Evolutionary conservation across 2,888 invertebrate genomes (phyloP), one percentile per base, ranked within the genome.

Genomic region (Netelia virgata): DNA sequence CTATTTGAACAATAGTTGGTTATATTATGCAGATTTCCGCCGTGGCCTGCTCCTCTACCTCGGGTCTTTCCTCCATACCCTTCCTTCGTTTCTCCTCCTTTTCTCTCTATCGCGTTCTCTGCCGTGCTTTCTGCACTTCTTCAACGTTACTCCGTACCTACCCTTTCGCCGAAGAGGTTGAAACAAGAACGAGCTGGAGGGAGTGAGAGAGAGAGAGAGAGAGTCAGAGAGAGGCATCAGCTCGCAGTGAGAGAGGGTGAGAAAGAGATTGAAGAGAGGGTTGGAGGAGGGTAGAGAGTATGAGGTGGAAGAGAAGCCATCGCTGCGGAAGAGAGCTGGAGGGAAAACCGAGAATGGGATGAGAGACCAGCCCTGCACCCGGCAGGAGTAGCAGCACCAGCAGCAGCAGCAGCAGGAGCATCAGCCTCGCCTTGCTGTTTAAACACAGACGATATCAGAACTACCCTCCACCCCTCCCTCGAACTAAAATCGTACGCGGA

Each of bases 1-100:
- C 93, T 93, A 93, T 93, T 93, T 93, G 93, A 93, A 93, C 93
- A 93, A 93, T 93, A 93, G 93, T 93, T 93, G 93, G 93, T 93
- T 93, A 93, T 93, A 93, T 93, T 93, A 94, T 94, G 93, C 92
- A 93, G 92, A 93, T 94, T 94, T 93, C 90, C 90, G 88, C 87
- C 91, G 90, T 89, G 89, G 92, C 92, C 91, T 88, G 87, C 88
- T 88, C 86, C 87, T 86, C 89, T 74, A 36, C 86, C 82, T 85
- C 73, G 55, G 76, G 63, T 85, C 83, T 81, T 74, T 53, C 85
- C 50, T 59, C 59, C 82, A 41, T 64, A 23, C 43, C 59, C 64
- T 76, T 75, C 82, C 23, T 70, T 61, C 68, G 76, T 55, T 70
- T 57, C 64, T 53, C 50, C 74, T 63, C 69, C 85, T 83, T 80